These are phyloP conservation scores for Phymanthus crucifer DNA, from an alignment of 92 coral and sea anemone genomes.

Conservation along the genomic window DNA sequence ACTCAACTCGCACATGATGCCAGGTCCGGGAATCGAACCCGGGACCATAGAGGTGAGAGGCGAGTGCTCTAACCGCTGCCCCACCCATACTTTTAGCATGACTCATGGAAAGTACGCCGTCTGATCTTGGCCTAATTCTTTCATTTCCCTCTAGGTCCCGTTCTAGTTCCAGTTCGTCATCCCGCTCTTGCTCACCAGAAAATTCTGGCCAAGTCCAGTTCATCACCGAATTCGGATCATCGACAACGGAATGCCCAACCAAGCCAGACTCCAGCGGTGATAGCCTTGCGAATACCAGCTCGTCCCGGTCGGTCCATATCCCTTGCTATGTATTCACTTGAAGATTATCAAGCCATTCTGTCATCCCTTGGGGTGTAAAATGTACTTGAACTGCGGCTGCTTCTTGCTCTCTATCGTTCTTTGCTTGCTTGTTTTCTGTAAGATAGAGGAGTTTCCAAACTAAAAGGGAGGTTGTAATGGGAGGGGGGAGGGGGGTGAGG, in stretches of 20 bases:
- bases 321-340: conserved; percentile 46
- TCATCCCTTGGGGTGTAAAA: conserved; percentile 26
- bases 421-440: not conserved
- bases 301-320: conserved; percentile 79
- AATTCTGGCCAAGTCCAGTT: conserved; percentile 67
- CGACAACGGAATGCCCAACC: conserved; percentile 18
- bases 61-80: too few relatives aligned
- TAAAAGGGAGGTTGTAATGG: too few relatives aligned
- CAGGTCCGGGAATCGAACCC: too few relatives aligned
- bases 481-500: too few relatives aligned
- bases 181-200: conserved; percentile 68
- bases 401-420: not conserved
- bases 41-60: too few relatives aligned
- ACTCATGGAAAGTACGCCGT: too few relatives aligned
- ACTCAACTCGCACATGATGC: too few relatives aligned
- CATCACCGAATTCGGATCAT: conserved; percentile 65
- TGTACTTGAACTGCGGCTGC: not conserved
- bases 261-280: conserved; percentile 56
- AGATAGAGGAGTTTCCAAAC: too few relatives aligned
- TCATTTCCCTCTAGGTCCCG: not conserved
- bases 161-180: conserved; percentile 60
- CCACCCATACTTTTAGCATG: too few relatives aligned
- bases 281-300: conserved; percentile 46
- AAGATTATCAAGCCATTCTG: conserved; percentile 28
- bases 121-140: too few relatives aligned